Evolutionary conservation across 2,888 invertebrate species (phyloP), one percentile per base, ranked within the genome.

Genomic region (Saturnia pavonia): DNA sequence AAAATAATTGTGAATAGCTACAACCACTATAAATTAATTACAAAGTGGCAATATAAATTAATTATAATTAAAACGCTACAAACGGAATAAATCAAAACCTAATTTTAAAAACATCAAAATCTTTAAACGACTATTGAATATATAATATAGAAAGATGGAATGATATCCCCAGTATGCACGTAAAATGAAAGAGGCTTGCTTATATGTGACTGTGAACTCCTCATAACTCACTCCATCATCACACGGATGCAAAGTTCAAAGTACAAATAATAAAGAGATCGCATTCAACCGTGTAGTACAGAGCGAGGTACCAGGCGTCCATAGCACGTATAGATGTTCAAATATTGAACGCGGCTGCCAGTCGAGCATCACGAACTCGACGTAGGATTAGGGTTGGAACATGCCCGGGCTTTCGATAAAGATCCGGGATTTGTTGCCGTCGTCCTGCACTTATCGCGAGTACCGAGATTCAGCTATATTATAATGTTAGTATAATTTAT

Each of bases 291-390:
- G 83, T 83, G 80, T 77, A 81, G 84, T 85, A 82, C 82, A 80
- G 81, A 81, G 76, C 76, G 80, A 81, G 78, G 83, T 87, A 90
- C 89, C 88, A 87, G 84, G 90, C 85, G 79, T 78, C 77, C 83
- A 88, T 87, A 87, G 82, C 80, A 79, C 78, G 80, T 84, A 82
- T 80, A 85, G 81, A 83, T 83, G 82, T 83, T 82, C 84, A 79
- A 85, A 85, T 87, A 88, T 87, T 84, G 83, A 83, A 78, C 81
- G 86, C 85, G 83, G 54, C 82, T 81, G 83, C 84, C 82, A 85
- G 82, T 83, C 86, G 86, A 85, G 83, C 86, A 85, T 85, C 83
- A 77, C 77, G 70, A 71, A 68, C 76, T 51, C 54, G 40, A 68
- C 68, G 34, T 54, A 34, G 60, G 48, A 22, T 48, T 65, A 80